phyloP scores from a whole-genome alignment of 2,797 vertebrate species.

The Hemitrygon akajei region DNA sequence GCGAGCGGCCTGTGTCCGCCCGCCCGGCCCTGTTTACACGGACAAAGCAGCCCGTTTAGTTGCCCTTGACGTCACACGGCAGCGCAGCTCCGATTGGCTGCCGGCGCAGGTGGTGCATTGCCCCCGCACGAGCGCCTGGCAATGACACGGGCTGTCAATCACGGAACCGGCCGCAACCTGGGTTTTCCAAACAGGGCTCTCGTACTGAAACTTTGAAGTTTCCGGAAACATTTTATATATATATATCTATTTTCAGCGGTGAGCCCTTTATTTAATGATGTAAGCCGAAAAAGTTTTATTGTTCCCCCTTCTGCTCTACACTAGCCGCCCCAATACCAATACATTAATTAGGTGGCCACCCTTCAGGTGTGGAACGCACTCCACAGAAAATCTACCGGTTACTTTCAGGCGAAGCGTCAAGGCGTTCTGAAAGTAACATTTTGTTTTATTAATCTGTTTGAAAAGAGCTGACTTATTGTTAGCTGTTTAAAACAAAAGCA shows the following conservation, averaged over 20 bases:
- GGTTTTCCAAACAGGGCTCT: no score
- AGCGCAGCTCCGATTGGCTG: background rate
- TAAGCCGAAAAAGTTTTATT: background rate
- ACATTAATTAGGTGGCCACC: background rate
- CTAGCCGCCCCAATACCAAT: background rate
- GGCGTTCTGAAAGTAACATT: no score
- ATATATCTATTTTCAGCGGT: background rate
- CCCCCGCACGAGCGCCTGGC: background rate
- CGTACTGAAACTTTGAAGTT: no score
- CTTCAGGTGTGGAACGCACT: background rate
- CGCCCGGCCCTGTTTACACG: slow-evolving; percentile 17
- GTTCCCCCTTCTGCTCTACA: background rate
- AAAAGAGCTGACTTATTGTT: no score
- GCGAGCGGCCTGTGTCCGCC: background rate
- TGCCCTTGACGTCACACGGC: slow-evolving; percentile 25
- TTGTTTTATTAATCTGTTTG: no score
- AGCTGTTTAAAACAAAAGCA: no score
- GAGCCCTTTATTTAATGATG: background rate
- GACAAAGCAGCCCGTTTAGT: slow-evolving; percentile 13
- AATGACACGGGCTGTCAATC: background rate
- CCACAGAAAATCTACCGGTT: background rate
- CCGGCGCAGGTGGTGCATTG: background rate
- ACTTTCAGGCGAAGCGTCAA: background rate
- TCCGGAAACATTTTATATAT: no score
- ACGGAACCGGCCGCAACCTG: no score